Base-by-base conservation (phyloP, 1,140 invertebrate species). In the Magallana gigas region DNA sequence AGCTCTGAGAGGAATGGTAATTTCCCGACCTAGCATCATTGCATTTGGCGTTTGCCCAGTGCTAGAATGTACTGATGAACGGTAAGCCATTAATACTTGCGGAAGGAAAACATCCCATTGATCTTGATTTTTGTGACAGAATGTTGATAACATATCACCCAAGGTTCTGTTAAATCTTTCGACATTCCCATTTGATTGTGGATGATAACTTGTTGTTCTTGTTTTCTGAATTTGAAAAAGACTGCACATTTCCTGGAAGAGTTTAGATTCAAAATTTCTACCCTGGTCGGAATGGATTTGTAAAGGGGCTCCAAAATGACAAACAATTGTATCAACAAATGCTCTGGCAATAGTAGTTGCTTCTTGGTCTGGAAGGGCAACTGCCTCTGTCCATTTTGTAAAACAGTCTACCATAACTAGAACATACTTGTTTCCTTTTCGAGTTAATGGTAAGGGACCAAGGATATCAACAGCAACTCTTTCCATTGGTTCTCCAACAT, bases 391-490 rank as follows among this genome's bases (percentile, higher is more conserved):
- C 82, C 87, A 95, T 82, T 91, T 90, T 3, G 93, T 93, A 36
- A 93, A 91, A 84, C 92, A 91, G 87, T 93, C 91, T 0, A 87
- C 88, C 0, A 90, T 68, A 16, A 93, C 90, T 8, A 92, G 57
- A 68, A 93, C 86, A 18, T 91, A 90, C 57, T 83, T 88, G n/a
- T 93, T 93, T 1, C 90, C 91, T 23, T 84, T 88, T 48, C 86
- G 16, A 92, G 93, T 5, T 48, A 48, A 48, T 48, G 36, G 36
- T 48, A 48, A 48, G 36, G 36, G 36, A 48, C 93, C 94, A 1
- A 93, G 48, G 8, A 94, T 87, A 88, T 95, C 94, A 2, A 93
- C 85, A 8, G 91, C 92, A 7, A 93, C 86, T n/a, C 83, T 89
- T 58, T 91, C 85, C 85, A 93, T 92, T 56, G 93, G 91, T 57